A percentile compares a stretch with the other conserved stretches of the same genome.
Conservation (phyloP, 2,888 invertebrate species). For the Philhelius pedissequus region DNA sequence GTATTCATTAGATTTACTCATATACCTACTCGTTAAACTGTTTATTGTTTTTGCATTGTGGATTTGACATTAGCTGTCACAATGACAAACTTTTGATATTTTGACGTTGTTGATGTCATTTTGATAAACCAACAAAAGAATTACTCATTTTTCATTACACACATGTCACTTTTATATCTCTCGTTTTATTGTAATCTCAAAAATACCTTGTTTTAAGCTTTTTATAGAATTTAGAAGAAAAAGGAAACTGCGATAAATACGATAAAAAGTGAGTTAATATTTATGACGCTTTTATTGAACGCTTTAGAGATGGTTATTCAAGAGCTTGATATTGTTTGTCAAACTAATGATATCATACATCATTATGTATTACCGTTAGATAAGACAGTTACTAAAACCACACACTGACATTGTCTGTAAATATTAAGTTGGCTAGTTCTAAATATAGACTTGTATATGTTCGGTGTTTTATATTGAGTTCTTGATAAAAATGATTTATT, state of each 20-base stretch:
- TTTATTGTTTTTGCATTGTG: background rate
- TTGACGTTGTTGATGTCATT: background rate
- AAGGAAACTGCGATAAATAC: background rate
- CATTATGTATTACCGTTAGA: background rate
- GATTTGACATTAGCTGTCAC: background rate
- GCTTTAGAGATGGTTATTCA: background rate
- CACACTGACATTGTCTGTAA: no score
- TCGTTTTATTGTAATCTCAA: background rate
- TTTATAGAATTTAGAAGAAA: background rate
- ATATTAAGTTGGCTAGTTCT: no score
- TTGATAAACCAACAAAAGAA: background rate
- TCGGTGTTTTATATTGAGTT: background rate
- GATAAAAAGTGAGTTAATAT: background rate
- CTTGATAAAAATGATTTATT: background rate
- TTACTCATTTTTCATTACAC: background rate
- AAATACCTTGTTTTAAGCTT: background rate
- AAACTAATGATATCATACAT: background rate
- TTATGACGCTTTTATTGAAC: background rate
- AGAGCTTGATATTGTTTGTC: background rate
- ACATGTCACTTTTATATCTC: background rate
- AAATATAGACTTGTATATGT: background rate
- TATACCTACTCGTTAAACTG: background rate
- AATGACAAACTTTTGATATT: background rate
- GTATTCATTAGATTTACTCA: background rate
- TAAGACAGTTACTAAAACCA: background rate